Percentiles rank a stretch among this genome's conserved stretches.
phyloP scores from a whole-genome alignment of 53 echinoderm and acorn worm genomes.

The Patiria pectinifera region DNA sequence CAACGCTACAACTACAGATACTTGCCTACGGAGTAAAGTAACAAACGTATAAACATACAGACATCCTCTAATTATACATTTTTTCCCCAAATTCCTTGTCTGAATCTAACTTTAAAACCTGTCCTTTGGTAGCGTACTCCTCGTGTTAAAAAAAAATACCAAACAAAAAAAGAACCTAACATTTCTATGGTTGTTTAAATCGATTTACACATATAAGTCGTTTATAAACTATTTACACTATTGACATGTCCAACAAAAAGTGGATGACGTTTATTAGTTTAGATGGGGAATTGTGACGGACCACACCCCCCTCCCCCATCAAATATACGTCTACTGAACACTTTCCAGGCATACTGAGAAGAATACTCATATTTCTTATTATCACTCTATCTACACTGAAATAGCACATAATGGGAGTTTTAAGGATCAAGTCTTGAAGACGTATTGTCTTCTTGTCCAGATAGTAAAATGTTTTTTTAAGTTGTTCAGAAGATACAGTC shows the following conservation, averaged over 20 bases:
- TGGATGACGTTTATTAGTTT: background rate
- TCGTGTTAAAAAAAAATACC: background rate
- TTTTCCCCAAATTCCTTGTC: background rate
- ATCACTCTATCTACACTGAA: background rate
- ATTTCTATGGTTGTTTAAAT: background rate
- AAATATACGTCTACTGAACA: background rate
- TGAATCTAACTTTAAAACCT: constrained; percentile 16
- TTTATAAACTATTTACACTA: constrained; percentile 35
- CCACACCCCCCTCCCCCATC: background rate
- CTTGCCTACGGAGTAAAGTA: background rate
- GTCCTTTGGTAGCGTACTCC: background rate
- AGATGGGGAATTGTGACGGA: too few relatives aligned
- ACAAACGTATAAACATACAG: background rate
- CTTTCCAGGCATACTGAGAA: background rate
- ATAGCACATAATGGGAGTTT: background rate
- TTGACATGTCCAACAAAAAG: background rate
- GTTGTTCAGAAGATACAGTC: too few relatives aligned
- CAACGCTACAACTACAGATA: background rate
- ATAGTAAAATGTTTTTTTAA: too few relatives aligned
- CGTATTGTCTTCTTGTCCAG: background rate
- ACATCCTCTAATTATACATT: background rate
- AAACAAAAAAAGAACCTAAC: constrained; percentile 4
- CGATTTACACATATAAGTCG: background rate
- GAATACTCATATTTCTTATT: background rate
- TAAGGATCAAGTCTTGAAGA: background rate